Evolutionary conservation across 2,113 vertebrate genomes (phyloP).

Genomic region (Lonchura striata): DNA sequence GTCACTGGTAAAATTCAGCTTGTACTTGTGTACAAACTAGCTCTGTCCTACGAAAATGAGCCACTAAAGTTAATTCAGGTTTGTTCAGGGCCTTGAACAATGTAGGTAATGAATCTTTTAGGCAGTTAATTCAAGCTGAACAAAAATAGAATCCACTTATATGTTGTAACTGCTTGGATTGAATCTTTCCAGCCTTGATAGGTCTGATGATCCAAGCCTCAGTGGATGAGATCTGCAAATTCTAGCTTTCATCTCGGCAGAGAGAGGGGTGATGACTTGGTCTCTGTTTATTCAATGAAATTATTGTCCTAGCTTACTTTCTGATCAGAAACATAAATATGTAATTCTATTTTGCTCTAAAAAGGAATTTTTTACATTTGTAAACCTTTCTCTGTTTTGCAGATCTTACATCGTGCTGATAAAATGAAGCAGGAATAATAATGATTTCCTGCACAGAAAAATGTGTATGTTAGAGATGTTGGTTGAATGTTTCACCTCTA

Average conservation of each 20-base stretch:
- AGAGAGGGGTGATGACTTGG: neutral
- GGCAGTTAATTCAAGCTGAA: conserved; percentile 53
- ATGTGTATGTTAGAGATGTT: conserved; percentile 3
- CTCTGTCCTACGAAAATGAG: conserved; percentile 39
- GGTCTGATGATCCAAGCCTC: conserved; percentile 1
- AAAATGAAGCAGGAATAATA: conserved; percentile 25
- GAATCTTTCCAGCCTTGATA: conserved; percentile 36
- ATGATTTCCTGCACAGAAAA: conserved; percentile 25
- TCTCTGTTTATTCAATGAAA: conserved; percentile 1
- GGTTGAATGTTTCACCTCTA: conserved; percentile 48
- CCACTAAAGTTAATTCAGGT: conserved; percentile 7
- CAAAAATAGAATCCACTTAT: conserved; percentile 26
- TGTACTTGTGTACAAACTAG: neutral
- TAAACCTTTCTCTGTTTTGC: neutral
- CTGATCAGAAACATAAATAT: neutral
- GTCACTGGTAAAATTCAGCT: neutral
- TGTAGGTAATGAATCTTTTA: conserved; percentile 41
- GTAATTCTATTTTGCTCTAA: neutral
- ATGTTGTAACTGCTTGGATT: conserved; percentile 28
- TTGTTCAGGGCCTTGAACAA: conserved; percentile 6
- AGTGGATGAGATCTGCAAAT: neutral
- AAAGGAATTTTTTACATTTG: neutral
- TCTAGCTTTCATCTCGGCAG: neutral
- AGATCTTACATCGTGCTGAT: conserved; percentile 24
- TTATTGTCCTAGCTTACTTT: neutral